Evolutionary conservation across 2,888 invertebrate genomes (phyloP).

Genomic region (Embidobia sp.): DNA sequence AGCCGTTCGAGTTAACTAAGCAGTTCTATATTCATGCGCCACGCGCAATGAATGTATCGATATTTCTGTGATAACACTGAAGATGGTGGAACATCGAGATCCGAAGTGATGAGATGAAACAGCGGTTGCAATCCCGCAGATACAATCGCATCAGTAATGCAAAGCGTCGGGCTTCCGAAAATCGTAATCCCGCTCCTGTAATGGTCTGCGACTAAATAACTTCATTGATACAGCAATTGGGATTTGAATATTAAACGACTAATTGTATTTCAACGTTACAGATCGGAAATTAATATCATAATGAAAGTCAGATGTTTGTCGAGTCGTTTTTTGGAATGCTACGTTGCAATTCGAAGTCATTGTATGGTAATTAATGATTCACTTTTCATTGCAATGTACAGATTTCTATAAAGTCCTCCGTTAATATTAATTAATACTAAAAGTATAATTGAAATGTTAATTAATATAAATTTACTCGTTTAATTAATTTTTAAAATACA

Average conservation of each 20-base stretch:
- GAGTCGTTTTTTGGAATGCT: too few species aligned
- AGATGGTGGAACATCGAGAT: slow-evolving; percentile 27
- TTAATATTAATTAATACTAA: too few species aligned
- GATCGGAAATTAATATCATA: background rate
- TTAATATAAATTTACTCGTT: too few species aligned
- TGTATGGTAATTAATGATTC: too few species aligned
- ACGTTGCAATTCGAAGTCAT: too few species aligned
- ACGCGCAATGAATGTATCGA: slow-evolving; percentile 41
- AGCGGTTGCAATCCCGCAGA: slow-evolving; percentile 22
- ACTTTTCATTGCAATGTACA: too few species aligned
- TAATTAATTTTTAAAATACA: too few species aligned
- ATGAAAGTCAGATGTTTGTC: background rate
- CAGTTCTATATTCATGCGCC: slow-evolving; percentile 42
- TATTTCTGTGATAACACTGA: slow-evolving; percentile 39
- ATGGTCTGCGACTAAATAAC: slow-evolving; percentile 39
- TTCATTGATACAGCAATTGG: slow-evolving; percentile 24
- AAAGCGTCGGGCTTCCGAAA: slow-evolving; percentile 31
- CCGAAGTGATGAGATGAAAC: slow-evolving; percentile 45
- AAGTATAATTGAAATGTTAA: too few species aligned
- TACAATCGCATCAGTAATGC: slow-evolving; percentile 42
- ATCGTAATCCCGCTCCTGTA: slow-evolving; percentile 18
- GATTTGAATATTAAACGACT: slow-evolving; percentile 29
- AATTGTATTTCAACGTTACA: slow-evolving; percentile 25
- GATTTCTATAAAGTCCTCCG: too few species aligned
- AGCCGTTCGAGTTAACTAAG: slow-evolving; percentile 41